Conservation (phyloP, 1,140 invertebrate species). For the Habropoda laboriosa region DNA sequence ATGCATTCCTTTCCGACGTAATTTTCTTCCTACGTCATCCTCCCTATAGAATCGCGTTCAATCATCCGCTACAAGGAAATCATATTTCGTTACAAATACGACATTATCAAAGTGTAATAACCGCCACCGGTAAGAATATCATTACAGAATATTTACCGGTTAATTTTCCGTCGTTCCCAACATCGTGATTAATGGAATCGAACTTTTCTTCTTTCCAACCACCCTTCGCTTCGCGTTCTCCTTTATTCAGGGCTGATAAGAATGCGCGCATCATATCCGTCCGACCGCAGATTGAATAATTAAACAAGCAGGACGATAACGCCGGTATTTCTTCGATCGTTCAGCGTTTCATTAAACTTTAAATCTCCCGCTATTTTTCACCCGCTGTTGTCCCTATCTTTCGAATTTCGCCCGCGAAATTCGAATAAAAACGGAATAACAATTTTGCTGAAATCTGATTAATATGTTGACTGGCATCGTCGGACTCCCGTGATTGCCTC, state of each 20-base stretch:
- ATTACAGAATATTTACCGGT: neutral
- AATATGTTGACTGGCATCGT: constrained; percentile 26
- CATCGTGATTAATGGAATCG: neutral
- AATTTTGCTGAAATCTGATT: constrained; percentile 50
- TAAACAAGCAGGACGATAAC: neutral
- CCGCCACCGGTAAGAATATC: neutral
- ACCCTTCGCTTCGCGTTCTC: neutral
- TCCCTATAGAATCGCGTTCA: constrained; percentile 22
- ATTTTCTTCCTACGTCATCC: constrained; percentile 36
- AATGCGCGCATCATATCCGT: neutral
- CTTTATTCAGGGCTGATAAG: neutral
- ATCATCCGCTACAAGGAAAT: constrained; percentile 27
- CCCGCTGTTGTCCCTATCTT: constrained; percentile 10
- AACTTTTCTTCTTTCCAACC: neutral
- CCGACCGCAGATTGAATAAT: constrained; percentile 14
- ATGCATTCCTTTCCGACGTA: constrained; percentile 34
- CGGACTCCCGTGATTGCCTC: constrained; percentile 27
- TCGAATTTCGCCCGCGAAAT: neutral
- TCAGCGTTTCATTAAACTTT: constrained; percentile 6
- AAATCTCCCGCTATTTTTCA: constrained; percentile 10
- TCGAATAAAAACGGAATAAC: constrained; percentile 47
- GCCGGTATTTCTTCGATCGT: neutral
- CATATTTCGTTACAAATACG: constrained; percentile 11
- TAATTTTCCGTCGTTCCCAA: neutral
- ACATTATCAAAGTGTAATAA: constrained; percentile 6